Evolutionary conservation across 1,140 invertebrate species (phyloP).

Genomic region (Tetragonula clypearis): DNA sequence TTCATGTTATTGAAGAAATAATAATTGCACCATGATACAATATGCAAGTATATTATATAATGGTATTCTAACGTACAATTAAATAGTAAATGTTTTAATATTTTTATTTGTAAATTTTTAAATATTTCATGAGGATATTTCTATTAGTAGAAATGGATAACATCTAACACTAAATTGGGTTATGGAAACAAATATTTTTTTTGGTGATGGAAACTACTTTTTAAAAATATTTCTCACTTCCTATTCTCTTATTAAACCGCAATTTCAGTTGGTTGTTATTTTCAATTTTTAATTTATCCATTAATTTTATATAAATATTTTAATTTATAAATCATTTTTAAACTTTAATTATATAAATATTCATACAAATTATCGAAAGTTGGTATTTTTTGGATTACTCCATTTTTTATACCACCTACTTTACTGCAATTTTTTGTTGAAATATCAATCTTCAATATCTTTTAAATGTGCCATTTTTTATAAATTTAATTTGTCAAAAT

Average conservation of each 20-base stretch:
- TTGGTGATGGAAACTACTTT: slow-evolving; percentile 54
- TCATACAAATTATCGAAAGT: slow-evolving; percentile 5
- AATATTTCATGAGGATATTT: slow-evolving; percentile 24
- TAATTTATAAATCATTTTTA: too few relatives aligned
- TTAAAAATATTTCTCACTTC: slow-evolving; percentile 38
- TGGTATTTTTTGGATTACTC: neutral
- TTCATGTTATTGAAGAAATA: slow-evolving; percentile 16
- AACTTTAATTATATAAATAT: neutral
- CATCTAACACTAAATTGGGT: slow-evolving; percentile 49
- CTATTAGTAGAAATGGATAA: slow-evolving; percentile 40
- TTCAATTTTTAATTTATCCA: slow-evolving; percentile 11
- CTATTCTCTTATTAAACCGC: slow-evolving; percentile 65
- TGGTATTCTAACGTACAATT: neutral
- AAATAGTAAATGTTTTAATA: slow-evolving; percentile 8
- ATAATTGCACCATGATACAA: neutral
- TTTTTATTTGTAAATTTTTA: slow-evolving; percentile 35
- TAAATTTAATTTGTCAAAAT: neutral
- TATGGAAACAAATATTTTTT: slow-evolving; percentile 55
- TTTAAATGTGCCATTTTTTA: neutral
- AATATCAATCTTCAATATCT: neutral
- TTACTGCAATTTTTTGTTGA: slow-evolving; percentile 43
- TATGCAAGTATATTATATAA: slow-evolving; percentile 10
- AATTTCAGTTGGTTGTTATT: slow-evolving; percentile 67
- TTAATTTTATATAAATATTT: neutral
- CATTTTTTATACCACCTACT: slow-evolving; percentile 63